Percentiles rank a stretch among this genome's conserved stretches.
Conservation (phyloP, 2,888 invertebrate genomes). For the Dinocampus coccinellae region DNA sequence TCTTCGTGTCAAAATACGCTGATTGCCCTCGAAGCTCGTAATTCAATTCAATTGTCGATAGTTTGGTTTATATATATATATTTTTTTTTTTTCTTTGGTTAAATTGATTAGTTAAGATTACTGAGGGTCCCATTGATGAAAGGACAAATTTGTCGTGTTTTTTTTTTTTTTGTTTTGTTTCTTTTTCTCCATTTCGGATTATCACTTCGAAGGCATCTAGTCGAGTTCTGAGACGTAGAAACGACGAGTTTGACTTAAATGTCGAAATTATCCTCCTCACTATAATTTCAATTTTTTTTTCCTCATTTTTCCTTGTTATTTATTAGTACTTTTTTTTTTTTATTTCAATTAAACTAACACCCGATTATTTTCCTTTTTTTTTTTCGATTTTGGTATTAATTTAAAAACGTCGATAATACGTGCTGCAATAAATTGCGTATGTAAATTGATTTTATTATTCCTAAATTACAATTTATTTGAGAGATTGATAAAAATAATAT, state of each 20-base stretch:
- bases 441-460: not conserved
- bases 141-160: not conserved
- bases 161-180: not conserved
- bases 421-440: not conserved
- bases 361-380: not conserved
- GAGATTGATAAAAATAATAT: not conserved
- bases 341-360: not conserved
- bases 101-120: not conserved
- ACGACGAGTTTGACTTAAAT: slow-evolving; percentile 38
- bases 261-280: not conserved
- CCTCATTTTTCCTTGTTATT: not conserved
- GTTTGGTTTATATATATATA: not conserved
- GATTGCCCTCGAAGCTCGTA: not conserved
- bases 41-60: not conserved
- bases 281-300: not conserved
- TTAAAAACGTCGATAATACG: not conserved
- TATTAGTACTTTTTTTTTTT: too few relatives aligned
- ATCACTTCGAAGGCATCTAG: slow-evolving; percentile 40
- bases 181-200: slow-evolving; percentile 19
- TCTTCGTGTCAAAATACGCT: slow-evolving; percentile 20
- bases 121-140: not conserved
- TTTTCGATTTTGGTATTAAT: not conserved
- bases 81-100: not conserved
- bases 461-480: not conserved
- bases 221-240: slow-evolving; percentile 49